Percentiles rank a stretch among this genome's conserved stretches.
phyloP scores from a whole-genome alignment of 2,113 vertebrate genomes.

The Callocephalon fimbriatum region DNA sequence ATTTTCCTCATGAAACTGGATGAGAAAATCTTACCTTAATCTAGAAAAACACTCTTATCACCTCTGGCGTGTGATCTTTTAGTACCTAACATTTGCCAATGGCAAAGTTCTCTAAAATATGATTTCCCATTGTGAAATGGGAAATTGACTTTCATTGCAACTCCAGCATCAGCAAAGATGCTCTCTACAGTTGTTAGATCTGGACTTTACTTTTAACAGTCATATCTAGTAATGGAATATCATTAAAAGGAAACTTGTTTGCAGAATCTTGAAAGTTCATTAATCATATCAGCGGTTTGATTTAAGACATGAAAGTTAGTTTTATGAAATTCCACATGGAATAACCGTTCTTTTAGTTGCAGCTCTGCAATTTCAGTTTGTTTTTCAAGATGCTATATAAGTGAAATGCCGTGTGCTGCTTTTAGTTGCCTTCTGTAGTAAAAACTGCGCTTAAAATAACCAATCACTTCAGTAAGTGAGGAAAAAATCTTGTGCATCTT shows the following conservation, averaged over 20 bases:
- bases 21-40: neutral
- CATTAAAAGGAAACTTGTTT: neutral
- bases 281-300: neutral
- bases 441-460: neutral
- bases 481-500: accelerated
- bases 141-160: neutral
- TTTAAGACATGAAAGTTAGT: neutral
- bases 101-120: neutral
- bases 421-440: neutral
- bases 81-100: neutral
- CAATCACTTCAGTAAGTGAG: neutral
- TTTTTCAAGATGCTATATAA: neutral
- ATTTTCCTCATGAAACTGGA: neutral
- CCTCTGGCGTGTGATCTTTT: neutral
- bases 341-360: neutral
- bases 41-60: neutral
- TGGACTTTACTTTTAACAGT: neutral
- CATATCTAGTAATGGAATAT: neutral
- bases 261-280: neutral
- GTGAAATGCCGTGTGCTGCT: neutral
- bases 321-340: neutral
- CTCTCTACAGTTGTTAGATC: neutral
- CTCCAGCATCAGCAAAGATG: neutral
- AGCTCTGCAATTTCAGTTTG: neutral
- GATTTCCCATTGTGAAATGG: neutral